phyloP scores from a whole-genome alignment of 2,888 invertebrate genomes.

The Euspilapteryx auroguttella region DNA sequence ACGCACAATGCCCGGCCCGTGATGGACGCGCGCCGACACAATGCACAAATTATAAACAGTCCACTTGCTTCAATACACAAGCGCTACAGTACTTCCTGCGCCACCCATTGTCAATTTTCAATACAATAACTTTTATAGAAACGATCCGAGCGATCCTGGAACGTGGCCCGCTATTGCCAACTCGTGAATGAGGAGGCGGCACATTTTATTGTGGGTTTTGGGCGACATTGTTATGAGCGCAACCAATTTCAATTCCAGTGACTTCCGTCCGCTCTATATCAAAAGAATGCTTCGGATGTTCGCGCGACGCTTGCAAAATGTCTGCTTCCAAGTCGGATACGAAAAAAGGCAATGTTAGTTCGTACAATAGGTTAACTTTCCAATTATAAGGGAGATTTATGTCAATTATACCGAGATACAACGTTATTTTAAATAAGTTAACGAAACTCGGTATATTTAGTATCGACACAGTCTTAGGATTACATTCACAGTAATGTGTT shows the following conservation, averaged over 20 bases:
- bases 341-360: slow-evolving; percentile 14
- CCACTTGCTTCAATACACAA: slow-evolving; percentile 51
- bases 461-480: no score
- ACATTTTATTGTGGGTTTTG: slow-evolving; percentile 44
- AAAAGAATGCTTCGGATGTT: slow-evolving; percentile 31
- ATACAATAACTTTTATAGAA: slow-evolving; percentile 60
- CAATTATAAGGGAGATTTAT: slow-evolving; percentile 28
- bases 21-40: slow-evolving; percentile 20
- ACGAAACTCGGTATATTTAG: no score
- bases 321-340: slow-evolving; percentile 17
- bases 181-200: slow-evolving; percentile 23
- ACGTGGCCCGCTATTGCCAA: slow-evolving; percentile 27
- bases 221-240: slow-evolving; percentile 35
- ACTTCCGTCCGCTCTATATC: slow-evolving; percentile 51
- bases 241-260: slow-evolving; percentile 37
- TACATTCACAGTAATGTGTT: no score
- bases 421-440: no score
- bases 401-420: no score
- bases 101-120: slow-evolving; percentile 48
- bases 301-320: slow-evolving; percentile 27
- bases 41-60: slow-evolving; percentile 60
- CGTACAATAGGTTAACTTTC: slow-evolving; percentile 5
- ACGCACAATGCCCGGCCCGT: slow-evolving; percentile 22
- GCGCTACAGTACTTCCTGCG: slow-evolving; percentile 53
- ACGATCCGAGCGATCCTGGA: slow-evolving; percentile 29